Percentiles rank a stretch among this genome's conserved stretches.
Evolutionary conservation across 2,888 invertebrate genomes (phyloP).

Genomic region (Epistrophe eligans): DNA sequence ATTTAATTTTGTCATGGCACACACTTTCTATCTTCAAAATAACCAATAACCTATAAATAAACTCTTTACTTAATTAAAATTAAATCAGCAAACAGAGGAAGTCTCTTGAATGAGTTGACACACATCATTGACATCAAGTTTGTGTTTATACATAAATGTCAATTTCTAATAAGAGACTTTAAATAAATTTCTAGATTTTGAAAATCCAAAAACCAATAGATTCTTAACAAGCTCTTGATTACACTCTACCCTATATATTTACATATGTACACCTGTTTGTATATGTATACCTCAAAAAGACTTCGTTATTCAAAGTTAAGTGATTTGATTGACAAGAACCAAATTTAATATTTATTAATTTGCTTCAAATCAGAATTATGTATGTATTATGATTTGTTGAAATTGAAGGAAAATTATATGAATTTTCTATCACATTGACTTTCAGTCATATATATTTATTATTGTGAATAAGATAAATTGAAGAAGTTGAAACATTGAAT

Average conservation of each 20-base stretch:
- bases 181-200: slow-evolving; percentile 1
- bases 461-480: slow-evolving; percentile 17
- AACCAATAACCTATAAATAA: not conserved
- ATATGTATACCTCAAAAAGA: not conserved
- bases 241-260: not conserved
- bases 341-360: slow-evolving; percentile 35
- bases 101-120: slow-evolving; percentile 13
- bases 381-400: slow-evolving; percentile 3
- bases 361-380: not conserved
- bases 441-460: not conserved
- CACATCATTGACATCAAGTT: not conserved
- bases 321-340: slow-evolving; percentile 40
- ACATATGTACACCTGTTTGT: not conserved
- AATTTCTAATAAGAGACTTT: not conserved
- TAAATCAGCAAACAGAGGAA: slow-evolving; percentile 5
- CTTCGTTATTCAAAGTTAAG: slow-evolving; percentile 45
- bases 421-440: slow-evolving; percentile 27
- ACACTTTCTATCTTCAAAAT: not conserved
- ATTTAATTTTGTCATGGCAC: not conserved
- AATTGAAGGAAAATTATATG: not conserved
- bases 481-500: slow-evolving; percentile 2
- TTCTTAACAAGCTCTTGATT: not conserved
- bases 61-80: slow-evolving; percentile 16
- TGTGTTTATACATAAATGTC: not conserved
- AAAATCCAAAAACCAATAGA: not conserved